A percentile compares a stretch with the other conserved stretches of the same genome.
Conservation (phyloP, 2,113 vertebrate species). For the Pycnonotus jocosus region DNA sequence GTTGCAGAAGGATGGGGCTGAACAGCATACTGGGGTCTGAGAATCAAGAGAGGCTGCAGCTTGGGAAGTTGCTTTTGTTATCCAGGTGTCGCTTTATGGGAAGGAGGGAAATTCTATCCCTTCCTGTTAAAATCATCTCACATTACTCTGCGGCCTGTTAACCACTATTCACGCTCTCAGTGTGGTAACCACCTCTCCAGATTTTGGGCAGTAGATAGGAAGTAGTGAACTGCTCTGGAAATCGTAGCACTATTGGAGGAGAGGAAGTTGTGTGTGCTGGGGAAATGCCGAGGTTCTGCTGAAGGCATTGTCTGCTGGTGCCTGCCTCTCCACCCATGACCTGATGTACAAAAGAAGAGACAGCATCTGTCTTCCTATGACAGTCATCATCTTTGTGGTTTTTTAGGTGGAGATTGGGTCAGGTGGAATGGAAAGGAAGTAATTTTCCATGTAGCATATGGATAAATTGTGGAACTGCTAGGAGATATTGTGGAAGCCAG, state of each 20-base stretch:
- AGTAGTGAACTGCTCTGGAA: background rate
- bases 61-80: background rate
- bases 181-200: background rate
- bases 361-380: background rate
- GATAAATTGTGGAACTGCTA: background rate
- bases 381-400: background rate
- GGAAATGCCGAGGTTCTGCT: background rate
- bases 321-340: background rate
- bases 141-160: background rate
- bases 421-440: background rate
- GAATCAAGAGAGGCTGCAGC: background rate
- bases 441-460: background rate
- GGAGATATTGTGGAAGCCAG: background rate
- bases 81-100: background rate
- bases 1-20: background rate
- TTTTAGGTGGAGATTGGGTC: background rate
- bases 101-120: background rate
- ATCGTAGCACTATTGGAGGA: background rate
- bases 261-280: background rate
- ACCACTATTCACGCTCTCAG: background rate
- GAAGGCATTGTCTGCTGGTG: background rate
- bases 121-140: background rate
- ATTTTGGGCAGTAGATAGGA: background rate
- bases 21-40: background rate
- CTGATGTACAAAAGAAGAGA: background rate